phyloP scores from a whole-genome alignment of 2,888 invertebrate genomes.

The Mythimna vitellina region DNA sequence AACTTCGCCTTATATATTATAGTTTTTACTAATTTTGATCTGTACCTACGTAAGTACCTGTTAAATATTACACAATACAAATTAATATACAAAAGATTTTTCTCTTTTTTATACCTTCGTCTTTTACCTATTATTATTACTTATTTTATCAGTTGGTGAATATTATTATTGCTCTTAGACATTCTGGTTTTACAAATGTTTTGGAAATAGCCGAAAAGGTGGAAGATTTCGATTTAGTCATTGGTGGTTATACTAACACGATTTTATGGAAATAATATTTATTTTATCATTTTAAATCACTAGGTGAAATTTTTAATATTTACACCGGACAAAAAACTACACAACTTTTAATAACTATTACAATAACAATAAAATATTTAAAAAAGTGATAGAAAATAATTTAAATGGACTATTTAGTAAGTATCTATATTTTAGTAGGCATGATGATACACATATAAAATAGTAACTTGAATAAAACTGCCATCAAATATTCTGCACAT shows the following conservation, averaged over 20 bases:
- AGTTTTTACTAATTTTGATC: neutral
- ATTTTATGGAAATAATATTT: slow-evolving; percentile 92
- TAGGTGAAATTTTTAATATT: neutral
- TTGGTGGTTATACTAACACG: slow-evolving; percentile 98
- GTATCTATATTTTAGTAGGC: slow-evolving; percentile 32
- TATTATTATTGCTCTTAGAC: slow-evolving; percentile 96
- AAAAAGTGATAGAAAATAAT: neutral
- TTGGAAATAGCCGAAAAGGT: slow-evolving; percentile 94
- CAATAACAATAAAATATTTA: neutral
- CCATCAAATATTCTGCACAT: slow-evolving; percentile 1
- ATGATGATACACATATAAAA: slow-evolving; percentile 17
- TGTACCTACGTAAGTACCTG: neutral
- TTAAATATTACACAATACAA: slow-evolving; percentile 1
- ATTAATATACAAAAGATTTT: neutral
- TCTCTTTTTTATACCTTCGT: neutral
- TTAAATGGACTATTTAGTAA: slow-evolving; percentile 18
- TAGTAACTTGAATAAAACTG: neutral
- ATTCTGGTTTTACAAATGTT: slow-evolving; percentile 95
- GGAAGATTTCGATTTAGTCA: slow-evolving; percentile 95
- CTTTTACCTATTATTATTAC: neutral
- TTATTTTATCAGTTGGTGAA: slow-evolving; percentile 82
- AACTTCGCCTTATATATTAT: neutral
- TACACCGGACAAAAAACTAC: neutral
- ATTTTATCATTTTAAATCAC: neutral
- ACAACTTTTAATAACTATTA: neutral